These are phyloP conservation scores for Norana najaformis DNA, from an alignment of 2,888 invertebrate genomes.

Conservation along the genomic window DNA sequence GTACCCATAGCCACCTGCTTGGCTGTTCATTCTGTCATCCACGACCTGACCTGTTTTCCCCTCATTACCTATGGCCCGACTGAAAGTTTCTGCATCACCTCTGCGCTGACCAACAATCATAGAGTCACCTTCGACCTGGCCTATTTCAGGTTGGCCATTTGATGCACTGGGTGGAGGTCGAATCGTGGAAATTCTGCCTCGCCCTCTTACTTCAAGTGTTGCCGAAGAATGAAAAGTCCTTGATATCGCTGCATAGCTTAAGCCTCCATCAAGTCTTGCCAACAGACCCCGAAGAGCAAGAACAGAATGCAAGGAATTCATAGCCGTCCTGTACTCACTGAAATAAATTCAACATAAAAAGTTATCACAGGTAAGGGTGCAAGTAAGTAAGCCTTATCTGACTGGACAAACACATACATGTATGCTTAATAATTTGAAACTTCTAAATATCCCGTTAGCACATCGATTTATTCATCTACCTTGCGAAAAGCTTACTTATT, in stretches of 20 bases:
- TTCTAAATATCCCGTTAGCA: too few relatives aligned
- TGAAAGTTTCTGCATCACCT: not conserved
- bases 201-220: constrained; percentile 8
- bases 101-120: not conserved
- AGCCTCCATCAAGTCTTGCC: not conserved
- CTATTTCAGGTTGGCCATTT: not conserved
- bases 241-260: not conserved
- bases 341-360: not conserved
- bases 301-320: not conserved
- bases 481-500: not conserved
- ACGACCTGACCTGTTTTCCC: not conserved
- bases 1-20: not conserved
- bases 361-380: not conserved
- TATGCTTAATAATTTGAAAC: not conserved
- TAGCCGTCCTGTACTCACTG: not conserved
- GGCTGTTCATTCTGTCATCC: not conserved
- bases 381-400: not conserved
- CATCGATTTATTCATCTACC: too few relatives aligned
- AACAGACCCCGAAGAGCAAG: not conserved
- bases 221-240: not conserved
- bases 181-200: not conserved
- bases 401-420: not conserved
- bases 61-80: not conserved
- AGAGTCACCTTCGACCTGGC: not conserved
- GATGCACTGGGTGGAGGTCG: not conserved